phyloP scores from a whole-genome alignment of 2,113 vertebrate species.

The Eidolon helvum region DNA sequence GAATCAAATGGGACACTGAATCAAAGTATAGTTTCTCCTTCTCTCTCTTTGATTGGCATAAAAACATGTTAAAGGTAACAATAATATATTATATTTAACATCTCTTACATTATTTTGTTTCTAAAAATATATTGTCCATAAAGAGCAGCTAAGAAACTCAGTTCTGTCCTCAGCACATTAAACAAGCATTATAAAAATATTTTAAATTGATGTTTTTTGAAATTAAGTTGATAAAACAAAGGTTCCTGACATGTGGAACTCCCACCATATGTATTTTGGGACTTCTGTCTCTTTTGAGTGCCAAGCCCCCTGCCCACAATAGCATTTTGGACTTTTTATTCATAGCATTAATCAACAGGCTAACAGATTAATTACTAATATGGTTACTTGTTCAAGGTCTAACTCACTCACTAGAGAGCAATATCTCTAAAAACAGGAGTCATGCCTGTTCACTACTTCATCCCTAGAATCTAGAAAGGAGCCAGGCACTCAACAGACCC shows the following conservation, averaged over 20 bases:
- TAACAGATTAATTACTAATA: neutral
- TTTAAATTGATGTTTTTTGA: neutral
- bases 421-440: neutral
- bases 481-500: neutral
- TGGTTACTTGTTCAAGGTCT: neutral
- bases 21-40: neutral
- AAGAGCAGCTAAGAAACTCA: neutral
- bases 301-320: too few relatives aligned
- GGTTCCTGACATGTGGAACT: neutral
- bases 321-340: neutral
- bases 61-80: neutral
- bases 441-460: neutral
- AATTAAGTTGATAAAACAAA: neutral
- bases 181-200: neutral
- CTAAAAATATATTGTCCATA: neutral
- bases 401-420: neutral
- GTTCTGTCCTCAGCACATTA: neutral
- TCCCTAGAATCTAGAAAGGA: neutral
- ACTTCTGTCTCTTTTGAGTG: neutral
- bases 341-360: too few relatives aligned
- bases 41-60: accelerated
- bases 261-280: neutral
- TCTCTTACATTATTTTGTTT: neutral
- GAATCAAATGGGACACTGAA: neutral
- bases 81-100: neutral